These are phyloP conservation scores for Electrona antarctica DNA, from an alignment of 2,113 vertebrate species.

Conservation along the genomic window DNA sequence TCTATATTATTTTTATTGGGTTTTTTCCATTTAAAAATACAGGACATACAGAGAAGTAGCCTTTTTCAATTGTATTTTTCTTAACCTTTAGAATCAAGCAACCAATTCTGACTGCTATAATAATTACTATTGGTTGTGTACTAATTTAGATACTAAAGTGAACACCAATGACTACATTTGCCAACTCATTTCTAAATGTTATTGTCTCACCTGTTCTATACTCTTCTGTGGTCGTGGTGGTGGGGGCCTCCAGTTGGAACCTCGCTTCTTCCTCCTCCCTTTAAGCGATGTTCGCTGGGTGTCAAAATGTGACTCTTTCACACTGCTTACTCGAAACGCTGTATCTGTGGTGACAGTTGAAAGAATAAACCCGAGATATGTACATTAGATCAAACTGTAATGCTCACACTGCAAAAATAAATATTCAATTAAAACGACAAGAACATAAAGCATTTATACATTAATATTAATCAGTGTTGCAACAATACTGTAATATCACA, in stretches of 20 bases:
- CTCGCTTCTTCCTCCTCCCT: conserved; percentile 36
- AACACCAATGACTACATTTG: neutral
- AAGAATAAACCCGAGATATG: neutral
- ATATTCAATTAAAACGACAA: neutral
- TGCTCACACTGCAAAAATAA: neutral
- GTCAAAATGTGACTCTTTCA: neutral
- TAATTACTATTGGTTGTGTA: neutral
- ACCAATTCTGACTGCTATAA: neutral
- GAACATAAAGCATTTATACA: neutral
- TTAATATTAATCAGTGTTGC: neutral
- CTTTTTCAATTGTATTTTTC: neutral
- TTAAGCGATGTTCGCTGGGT: conserved; percentile 6
- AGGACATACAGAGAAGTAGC: too few species aligned
- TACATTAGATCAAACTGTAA: neutral
- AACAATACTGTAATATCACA: neutral
- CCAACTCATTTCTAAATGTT: neutral
- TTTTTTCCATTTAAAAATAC: too few species aligned
- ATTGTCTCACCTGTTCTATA: conserved; percentile 44
- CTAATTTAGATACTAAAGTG: neutral
- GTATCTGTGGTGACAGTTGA: conserved; percentile 35
- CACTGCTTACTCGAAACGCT: neutral
- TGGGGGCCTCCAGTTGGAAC: conserved; percentile 34
- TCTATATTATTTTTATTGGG: too few species aligned
- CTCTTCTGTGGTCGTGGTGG: conserved; percentile 13
- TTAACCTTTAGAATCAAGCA: neutral